These are phyloP conservation scores for Gerosis bhagava DNA, from an alignment of 2,888 invertebrate genomes.

Conservation along the genomic window DNA sequence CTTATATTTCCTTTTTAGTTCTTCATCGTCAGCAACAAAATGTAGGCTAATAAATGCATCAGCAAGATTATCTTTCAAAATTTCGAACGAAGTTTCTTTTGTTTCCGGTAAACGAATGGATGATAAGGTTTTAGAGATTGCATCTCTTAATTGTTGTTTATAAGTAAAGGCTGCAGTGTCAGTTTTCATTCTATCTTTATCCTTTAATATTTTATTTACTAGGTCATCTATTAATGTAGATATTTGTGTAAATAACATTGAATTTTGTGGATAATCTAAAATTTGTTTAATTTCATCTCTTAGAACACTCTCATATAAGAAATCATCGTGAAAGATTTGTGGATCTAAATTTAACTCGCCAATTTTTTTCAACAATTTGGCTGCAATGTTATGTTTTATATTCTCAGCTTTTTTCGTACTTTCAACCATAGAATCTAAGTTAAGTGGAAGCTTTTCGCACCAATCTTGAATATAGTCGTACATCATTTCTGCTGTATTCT, in stretches of 20 bases:
- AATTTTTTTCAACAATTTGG: constrained; percentile 45
- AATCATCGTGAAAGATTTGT: constrained; percentile 47
- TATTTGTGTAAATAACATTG: too few relatives aligned
- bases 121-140: constrained; percentile 44
- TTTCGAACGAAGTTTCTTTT: constrained; percentile 46
- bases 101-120: constrained; percentile 36
- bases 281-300: constrained; percentile 47
- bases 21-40: constrained; percentile 40
- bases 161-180: constrained; percentile 46
- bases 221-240: constrained; percentile 39
- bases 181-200: constrained; percentile 40
- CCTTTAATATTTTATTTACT: constrained; percentile 40
- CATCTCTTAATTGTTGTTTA: constrained; percentile 48
- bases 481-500: constrained; percentile 39
- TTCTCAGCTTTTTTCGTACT: constrained; percentile 32
- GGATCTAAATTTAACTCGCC: constrained; percentile 51
- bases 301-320: constrained; percentile 47
- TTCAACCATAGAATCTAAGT: constrained; percentile 30
- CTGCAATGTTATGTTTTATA: constrained; percentile 43
- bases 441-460: constrained; percentile 43
- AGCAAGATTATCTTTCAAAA: constrained; percentile 51
- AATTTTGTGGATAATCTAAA: too few relatives aligned
- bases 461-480: constrained; percentile 42
- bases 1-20: constrained; percentile 42
- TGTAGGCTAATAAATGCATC: constrained; percentile 57